Conservation (phyloP, 2,888 invertebrate species). For the Dryomyza anilis region DNA sequence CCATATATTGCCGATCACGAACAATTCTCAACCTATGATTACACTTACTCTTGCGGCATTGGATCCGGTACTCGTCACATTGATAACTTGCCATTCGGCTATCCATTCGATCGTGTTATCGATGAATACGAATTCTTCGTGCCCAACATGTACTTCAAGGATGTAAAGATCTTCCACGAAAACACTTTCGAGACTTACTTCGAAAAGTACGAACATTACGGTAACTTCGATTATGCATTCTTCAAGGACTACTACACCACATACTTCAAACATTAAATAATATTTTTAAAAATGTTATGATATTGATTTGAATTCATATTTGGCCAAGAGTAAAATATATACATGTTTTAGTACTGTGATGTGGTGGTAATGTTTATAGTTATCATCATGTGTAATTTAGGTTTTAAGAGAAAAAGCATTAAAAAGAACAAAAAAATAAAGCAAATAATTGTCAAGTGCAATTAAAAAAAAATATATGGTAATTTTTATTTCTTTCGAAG, state of each 20-base stretch:
- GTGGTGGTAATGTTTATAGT: conserved; percentile 14
- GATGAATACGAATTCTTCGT: conserved; percentile 64
- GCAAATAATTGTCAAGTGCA: conserved; percentile 22
- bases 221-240: conserved; percentile 49
- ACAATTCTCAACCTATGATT: conserved; percentile 60
- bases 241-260: conserved; percentile 47
- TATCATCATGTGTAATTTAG: conserved; percentile 27
- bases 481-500: too few species aligned
- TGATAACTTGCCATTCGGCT: conserved; percentile 70
- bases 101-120: conserved; percentile 74
- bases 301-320: background rate
- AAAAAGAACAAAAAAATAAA: conserved; percentile 14
- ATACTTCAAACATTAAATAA: too few species aligned
- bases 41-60: conserved; percentile 62
- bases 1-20: conserved; percentile 53
- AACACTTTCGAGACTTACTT: conserved; percentile 37
- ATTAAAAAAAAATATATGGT: conserved; percentile 23
- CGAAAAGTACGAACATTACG: conserved; percentile 46
- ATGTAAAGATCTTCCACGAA: conserved; percentile 57
- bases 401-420: background rate
- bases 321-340: too few species aligned
- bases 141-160: conserved; percentile 68
- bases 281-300: too few species aligned
- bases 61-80: conserved; percentile 63
- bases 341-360: conserved; percentile 20